These are phyloP conservation scores for Diaperis boleti DNA, from an alignment of 2,888 invertebrate species.

Conservation along the genomic window DNA sequence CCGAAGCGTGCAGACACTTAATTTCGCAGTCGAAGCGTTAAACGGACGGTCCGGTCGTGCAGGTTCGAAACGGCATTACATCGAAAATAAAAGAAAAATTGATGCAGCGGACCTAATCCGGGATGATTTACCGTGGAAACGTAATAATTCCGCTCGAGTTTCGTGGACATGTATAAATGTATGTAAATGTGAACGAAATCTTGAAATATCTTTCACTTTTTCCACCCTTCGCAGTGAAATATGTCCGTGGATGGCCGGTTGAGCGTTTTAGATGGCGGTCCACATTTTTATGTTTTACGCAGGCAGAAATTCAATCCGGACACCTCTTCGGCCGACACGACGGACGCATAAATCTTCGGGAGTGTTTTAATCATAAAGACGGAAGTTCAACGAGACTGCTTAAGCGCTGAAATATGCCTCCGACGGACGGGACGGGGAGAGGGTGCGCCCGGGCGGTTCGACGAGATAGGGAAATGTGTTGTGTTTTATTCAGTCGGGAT, in stretches of 20 bases:
- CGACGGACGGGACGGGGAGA: no score
- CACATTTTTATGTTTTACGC: slow-evolving; percentile 44
- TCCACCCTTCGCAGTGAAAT: slow-evolving; percentile 48
- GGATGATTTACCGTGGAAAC: slow-evolving; percentile 54
- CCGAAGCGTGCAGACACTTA: slow-evolving; percentile 46
- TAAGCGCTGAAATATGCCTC: slow-evolving; percentile 35
- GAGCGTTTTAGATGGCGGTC: slow-evolving; percentile 46
- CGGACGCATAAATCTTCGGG: slow-evolving; percentile 28
- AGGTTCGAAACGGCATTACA: slow-evolving; percentile 43
- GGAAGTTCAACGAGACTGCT: slow-evolving; percentile 30
- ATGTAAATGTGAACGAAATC: slow-evolving; percentile 56
- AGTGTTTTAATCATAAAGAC: slow-evolving; percentile 42
- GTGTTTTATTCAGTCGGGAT: no score
- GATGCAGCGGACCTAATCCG: slow-evolving; percentile 51
- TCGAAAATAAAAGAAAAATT: slow-evolving; percentile 42
- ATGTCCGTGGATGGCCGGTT: slow-evolving; percentile 51
- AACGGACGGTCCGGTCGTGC: slow-evolving; percentile 37
- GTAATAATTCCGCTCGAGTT: slow-evolving; percentile 50
- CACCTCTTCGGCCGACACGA: slow-evolving; percentile 36
- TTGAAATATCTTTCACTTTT: slow-evolving; percentile 55
- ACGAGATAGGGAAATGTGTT: no score
- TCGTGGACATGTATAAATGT: slow-evolving; percentile 57
- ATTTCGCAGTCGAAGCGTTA: slow-evolving; percentile 46
- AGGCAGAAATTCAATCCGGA: slow-evolving; percentile 45
- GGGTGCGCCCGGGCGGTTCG: no score